Conservation (phyloP, 2,113 vertebrate genomes). For the Felis chaus region DNA sequence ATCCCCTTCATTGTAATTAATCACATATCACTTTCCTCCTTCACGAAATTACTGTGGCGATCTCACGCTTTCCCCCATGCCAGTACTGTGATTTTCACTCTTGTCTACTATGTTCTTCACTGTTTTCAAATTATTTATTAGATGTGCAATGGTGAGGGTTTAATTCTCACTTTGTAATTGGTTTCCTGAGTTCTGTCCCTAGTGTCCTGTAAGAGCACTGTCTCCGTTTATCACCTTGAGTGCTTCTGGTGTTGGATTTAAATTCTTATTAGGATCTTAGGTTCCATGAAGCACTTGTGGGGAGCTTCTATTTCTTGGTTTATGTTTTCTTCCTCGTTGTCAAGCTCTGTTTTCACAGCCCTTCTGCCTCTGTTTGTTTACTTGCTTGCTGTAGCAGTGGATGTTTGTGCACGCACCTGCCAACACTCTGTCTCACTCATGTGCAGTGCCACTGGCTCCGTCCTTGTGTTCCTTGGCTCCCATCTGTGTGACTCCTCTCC, state of each 20-base stretch:
- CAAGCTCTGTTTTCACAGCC: neutral
- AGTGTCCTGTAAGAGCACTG: neutral
- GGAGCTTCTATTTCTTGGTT: neutral
- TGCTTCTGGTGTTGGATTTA: neutral
- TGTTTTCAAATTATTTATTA: slow-evolving; percentile 1
- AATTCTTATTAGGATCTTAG: neutral
- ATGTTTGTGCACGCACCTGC: neutral
- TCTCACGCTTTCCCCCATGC: neutral
- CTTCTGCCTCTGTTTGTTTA: neutral
- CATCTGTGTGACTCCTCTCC: neutral
- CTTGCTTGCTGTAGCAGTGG: neutral
- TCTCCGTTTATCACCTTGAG: neutral
- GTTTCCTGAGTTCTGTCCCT: slow-evolving; percentile 22
- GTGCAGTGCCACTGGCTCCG: accelerated
- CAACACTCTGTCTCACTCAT: neutral
- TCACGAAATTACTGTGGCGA: neutral
- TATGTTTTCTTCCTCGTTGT: neutral
- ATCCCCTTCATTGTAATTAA: neutral
- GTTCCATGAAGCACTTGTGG: neutral
- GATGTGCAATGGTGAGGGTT: neutral
- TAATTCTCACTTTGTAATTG: slow-evolving; percentile 73
- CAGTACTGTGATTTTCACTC: slow-evolving; percentile 36
- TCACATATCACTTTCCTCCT: neutral
- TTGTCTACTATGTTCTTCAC: neutral
- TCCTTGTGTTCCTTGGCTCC: neutral